Percentiles rank a stretch among this genome's conserved stretches.
These are phyloP conservation scores for Oceanites oceanicus DNA, from an alignment of 2,113 vertebrate species.

Conservation along the genomic window DNA sequence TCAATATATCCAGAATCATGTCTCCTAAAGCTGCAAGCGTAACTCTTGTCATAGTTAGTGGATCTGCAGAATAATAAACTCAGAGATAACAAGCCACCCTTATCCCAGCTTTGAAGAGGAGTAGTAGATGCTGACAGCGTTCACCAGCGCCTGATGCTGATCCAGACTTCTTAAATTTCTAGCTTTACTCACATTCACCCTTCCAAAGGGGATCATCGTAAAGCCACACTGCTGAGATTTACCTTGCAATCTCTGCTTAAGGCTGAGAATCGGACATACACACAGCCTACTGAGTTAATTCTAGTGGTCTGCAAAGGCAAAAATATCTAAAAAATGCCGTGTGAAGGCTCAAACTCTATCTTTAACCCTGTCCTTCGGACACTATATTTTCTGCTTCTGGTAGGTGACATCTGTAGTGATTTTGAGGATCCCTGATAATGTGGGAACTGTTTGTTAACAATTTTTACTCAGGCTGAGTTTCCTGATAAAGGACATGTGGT, in stretches of 20 bases:
- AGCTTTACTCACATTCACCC: constrained; percentile 39
- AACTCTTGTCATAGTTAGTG: background rate
- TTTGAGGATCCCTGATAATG: background rate
- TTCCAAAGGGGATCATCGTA: constrained; percentile 61
- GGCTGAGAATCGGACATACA: background rate
- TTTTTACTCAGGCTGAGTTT: background rate
- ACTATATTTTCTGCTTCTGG: background rate
- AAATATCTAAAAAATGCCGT: constrained; percentile 12
- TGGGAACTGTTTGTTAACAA: background rate
- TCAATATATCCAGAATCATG: background rate
- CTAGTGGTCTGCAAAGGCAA: background rate
- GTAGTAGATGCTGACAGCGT: background rate
- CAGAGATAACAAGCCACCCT: constrained; percentile 38
- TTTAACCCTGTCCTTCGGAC: background rate
- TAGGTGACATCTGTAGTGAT: background rate
- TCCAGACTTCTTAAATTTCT: constrained; percentile 54
- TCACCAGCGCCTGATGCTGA: constrained; percentile 29
- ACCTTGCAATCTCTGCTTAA: constrained; percentile 58
- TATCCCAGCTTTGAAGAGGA: constrained; percentile 44
- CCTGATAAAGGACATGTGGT: background rate
- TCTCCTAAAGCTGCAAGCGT: background rate
- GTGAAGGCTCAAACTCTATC: background rate
- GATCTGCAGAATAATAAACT: constrained; percentile 15
- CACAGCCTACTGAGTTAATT: background rate
- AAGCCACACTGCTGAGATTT: constrained; percentile 58